Conservation (phyloP, 2,888 invertebrate genomes). For the Aproaerema taeniolella region DNA sequence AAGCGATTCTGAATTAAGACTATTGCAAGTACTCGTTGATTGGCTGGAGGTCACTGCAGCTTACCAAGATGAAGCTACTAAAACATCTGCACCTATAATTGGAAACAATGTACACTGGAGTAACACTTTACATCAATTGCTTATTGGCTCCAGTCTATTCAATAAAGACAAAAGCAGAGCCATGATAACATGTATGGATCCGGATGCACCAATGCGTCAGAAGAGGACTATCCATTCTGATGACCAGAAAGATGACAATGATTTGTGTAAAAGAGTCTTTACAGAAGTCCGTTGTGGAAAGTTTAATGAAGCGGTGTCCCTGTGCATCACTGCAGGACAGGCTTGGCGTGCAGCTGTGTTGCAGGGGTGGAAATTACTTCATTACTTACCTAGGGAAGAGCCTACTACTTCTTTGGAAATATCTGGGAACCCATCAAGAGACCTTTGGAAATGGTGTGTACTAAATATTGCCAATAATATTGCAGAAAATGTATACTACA, state of each 20-base stretch:
- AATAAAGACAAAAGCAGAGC: slow-evolving; percentile 61
- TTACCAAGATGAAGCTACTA: slow-evolving; percentile 82
- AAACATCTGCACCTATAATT: slow-evolving; percentile 59
- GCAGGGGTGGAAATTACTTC: slow-evolving; percentile 92
- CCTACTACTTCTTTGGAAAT: slow-evolving; percentile 72
- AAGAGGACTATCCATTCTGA: slow-evolving; percentile 88
- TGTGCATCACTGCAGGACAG: slow-evolving; percentile 92
- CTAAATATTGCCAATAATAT: slow-evolving; percentile 78
- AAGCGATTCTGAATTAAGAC: slow-evolving; percentile 77
- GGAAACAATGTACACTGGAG: slow-evolving; percentile 90
- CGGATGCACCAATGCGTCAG: slow-evolving; percentile 91
- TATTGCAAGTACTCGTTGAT: slow-evolving; percentile 91
- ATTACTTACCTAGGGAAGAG: slow-evolving; percentile 87
- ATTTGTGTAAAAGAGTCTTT: slow-evolving; percentile 79
- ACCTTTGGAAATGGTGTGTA: slow-evolving; percentile 87
- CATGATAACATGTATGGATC: slow-evolving; percentile 86
- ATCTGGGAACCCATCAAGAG: slow-evolving; percentile 90
- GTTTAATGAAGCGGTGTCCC: slow-evolving; percentile 88
- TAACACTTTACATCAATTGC: slow-evolving; percentile 89
- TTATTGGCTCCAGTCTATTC: slow-evolving; percentile 68
- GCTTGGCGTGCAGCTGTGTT: slow-evolving; percentile 94
- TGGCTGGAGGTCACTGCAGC: slow-evolving; percentile 94
- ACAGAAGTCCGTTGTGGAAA: slow-evolving; percentile 90
- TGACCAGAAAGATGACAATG: slow-evolving; percentile 86
- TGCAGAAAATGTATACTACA: slow-evolving; percentile 73